Evolutionary conservation across 2,888 invertebrate genomes (phyloP).

Genomic region (Electrophaes corylata): DNA sequence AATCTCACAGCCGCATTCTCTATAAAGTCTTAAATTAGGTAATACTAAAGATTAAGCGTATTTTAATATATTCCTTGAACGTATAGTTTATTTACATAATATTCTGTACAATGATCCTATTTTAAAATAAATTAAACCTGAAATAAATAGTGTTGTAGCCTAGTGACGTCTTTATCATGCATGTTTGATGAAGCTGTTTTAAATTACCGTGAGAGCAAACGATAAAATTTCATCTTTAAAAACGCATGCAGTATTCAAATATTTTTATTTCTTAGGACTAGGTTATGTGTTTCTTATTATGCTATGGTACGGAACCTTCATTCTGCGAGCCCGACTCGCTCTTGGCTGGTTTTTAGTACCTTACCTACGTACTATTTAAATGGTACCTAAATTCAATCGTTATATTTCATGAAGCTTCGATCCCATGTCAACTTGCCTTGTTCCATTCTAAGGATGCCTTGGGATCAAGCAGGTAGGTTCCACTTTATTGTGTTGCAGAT

Average conservation of each 20-base stretch:
- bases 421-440: too few relatives aligned
- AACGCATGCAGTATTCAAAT: neutral
- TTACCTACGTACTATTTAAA: too few relatives aligned
- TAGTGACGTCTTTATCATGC: constrained; percentile 14
- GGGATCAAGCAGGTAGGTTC: too few relatives aligned
- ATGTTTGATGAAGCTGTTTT: neutral
- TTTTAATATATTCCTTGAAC: constrained; percentile 12
- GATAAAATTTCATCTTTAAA: neutral
- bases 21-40: constrained; percentile 14
- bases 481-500: too few relatives aligned
- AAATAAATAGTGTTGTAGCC: constrained; percentile 27
- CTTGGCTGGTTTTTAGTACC: too few relatives aligned
- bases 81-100: neutral
- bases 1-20: constrained; percentile 58
- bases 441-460: too few relatives aligned
- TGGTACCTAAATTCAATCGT: too few relatives aligned
- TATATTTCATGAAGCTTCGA: too few relatives aligned
- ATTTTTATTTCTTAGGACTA: neutral
- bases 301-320: too few relatives aligned
- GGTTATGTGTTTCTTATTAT: neutral
- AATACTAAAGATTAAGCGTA: constrained; percentile 28
- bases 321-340: too few relatives aligned
- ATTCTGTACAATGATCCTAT: constrained; percentile 19
- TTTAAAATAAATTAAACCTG: constrained; percentile 19
- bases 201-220: neutral